Evolutionary conservation across 2,888 invertebrate genomes (phyloP).

Genomic region (Scotopteryx bipunctaria): DNA sequence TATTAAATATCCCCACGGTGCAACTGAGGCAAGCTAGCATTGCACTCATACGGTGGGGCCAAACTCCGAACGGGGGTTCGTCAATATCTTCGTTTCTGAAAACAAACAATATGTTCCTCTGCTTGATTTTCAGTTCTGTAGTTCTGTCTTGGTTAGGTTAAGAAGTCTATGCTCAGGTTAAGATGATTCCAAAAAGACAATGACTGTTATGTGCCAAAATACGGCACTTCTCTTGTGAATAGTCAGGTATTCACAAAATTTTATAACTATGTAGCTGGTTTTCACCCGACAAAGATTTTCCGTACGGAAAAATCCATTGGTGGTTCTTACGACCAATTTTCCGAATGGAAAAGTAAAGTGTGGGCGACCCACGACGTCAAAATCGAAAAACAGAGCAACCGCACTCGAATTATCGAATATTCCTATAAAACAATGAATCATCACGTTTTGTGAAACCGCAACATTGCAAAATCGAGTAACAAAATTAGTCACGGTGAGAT

Average conservation of each 20-base stretch:
- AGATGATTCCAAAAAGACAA: too few relatives aligned
- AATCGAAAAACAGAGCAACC: too few relatives aligned
- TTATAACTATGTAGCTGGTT: too few relatives aligned
- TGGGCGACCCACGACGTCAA: neutral
- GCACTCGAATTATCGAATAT: too few relatives aligned
- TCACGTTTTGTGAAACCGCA: slow-evolving; percentile 44
- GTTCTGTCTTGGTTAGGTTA: too few relatives aligned
- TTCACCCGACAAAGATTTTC: too few relatives aligned
- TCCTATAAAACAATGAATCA: slow-evolving; percentile 40
- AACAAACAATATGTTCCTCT: slow-evolving; percentile 27
- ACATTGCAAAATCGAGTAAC: slow-evolving; percentile 33
- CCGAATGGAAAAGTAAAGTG: neutral
- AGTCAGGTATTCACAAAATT: too few relatives aligned
- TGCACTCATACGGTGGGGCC: slow-evolving; percentile 86
- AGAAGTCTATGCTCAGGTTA: too few relatives aligned
- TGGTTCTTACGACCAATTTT: too few relatives aligned
- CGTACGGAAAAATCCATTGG: too few relatives aligned
- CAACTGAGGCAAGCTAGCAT: slow-evolving; percentile 92
- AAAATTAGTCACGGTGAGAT: slow-evolving; percentile 27
- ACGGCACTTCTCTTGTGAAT: too few relatives aligned
- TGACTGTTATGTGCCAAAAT: too few relatives aligned
- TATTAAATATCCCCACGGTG: slow-evolving; percentile 94
- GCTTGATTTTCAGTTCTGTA: neutral
- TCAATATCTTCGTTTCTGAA: slow-evolving; percentile 73
- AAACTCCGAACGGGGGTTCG: slow-evolving; percentile 72